Conservation (phyloP, 2,888 invertebrate genomes). For the Nomada flava region DNA sequence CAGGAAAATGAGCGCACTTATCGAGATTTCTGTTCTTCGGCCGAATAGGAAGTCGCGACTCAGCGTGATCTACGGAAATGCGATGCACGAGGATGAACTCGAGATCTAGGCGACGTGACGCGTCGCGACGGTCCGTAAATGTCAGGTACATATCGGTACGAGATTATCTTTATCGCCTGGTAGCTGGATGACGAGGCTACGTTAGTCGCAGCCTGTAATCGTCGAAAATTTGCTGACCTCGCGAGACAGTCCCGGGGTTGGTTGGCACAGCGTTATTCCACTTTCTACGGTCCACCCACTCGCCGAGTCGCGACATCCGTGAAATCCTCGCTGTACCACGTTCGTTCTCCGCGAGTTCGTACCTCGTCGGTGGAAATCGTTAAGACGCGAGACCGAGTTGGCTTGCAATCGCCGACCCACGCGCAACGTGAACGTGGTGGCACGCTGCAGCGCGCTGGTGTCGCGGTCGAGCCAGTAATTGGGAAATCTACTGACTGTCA, state of each 20-base stretch:
- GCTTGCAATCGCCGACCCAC: constrained; percentile 60
- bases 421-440: constrained; percentile 48
- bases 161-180: constrained; percentile 53
- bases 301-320: constrained; percentile 57
- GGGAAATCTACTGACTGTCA: constrained; percentile 4
- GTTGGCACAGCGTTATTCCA: constrained; percentile 45
- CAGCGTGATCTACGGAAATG: background rate
- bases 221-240: constrained; percentile 27
- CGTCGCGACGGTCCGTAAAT: constrained; percentile 23
- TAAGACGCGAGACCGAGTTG: constrained; percentile 57
- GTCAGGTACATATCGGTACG: constrained; percentile 33
- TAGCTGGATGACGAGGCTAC: constrained; percentile 2
- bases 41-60: background rate
- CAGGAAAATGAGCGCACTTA: constrained; percentile 10
- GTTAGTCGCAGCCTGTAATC: background rate
- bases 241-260: constrained; percentile 29
- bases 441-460: constrained; percentile 51
- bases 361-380: constrained; percentile 61
- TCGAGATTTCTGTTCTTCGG: background rate
- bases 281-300: constrained; percentile 66
- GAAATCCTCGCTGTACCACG: constrained; percentile 52
- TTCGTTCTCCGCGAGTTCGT: constrained; percentile 34
- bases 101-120: too few relatives aligned
- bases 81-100: background rate
- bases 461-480: constrained; percentile 16